Evolutionary conservation across 2,797 vertebrate species (phyloP).

Genomic region (Clarias laeviceps): DNA sequence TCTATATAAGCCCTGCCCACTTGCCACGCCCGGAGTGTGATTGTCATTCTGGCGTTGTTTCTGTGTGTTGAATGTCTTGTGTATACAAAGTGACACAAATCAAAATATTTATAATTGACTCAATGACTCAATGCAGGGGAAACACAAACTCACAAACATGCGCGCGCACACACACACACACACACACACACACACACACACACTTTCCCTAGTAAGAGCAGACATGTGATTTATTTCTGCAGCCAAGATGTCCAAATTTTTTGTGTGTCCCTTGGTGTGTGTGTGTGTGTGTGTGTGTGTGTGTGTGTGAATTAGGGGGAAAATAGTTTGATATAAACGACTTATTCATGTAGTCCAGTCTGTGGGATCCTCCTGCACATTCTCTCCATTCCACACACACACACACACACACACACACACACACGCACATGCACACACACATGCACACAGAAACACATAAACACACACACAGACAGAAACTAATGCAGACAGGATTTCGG

Average conservation of each 20-base stretch:
- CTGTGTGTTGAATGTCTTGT: background rate
- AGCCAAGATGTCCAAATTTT: constrained; percentile 31
- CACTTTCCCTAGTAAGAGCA: background rate
- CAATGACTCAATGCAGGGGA: background rate
- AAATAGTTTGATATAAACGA: constrained; percentile 45
- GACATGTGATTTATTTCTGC: constrained; percentile 36
- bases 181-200: background rate
- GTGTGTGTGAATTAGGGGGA: constrained; percentile 21
- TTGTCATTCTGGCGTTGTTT: background rate
- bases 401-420: constrained; percentile 1
- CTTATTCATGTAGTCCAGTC: constrained; percentile 49
- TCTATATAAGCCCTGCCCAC: background rate
- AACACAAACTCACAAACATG: background rate
- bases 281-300: constrained; percentile 45
- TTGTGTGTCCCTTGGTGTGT: constrained; percentile 25
- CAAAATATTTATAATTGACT: constrained; percentile 8
- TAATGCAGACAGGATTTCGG: constrained; percentile 34
- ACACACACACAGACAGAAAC: constrained; percentile 13
- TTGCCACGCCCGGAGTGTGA: background rate
- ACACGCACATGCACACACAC: constrained; percentile 25
- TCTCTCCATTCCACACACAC: constrained; percentile 41
- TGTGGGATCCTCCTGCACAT: constrained; percentile 48
- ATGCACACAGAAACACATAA: constrained; percentile 28
- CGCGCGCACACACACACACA: background rate
- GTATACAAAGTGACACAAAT: background rate